Evolutionary conservation across 2,113 vertebrate genomes (phyloP).

Genomic region (Chitala chitala): DNA sequence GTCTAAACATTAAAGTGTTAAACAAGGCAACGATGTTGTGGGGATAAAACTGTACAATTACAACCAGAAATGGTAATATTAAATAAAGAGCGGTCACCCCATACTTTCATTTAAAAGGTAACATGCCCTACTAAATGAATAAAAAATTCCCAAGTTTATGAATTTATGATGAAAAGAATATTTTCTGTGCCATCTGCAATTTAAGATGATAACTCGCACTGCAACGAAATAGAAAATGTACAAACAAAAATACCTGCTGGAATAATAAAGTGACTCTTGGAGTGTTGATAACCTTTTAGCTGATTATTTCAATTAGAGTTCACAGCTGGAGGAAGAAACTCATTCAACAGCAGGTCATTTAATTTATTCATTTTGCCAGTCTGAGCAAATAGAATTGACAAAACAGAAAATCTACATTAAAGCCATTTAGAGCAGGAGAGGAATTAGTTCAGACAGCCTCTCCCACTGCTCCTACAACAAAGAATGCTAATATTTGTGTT

Average conservation of each 20-base stretch:
- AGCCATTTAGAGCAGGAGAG: not conserved
- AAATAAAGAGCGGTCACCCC: not conserved
- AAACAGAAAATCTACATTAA: slow-evolving; percentile 39
- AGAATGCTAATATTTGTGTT: not conserved
- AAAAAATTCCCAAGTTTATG: slow-evolving; percentile 5
- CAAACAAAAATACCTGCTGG: slow-evolving; percentile 41
- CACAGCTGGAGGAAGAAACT: slow-evolving; percentile 63
- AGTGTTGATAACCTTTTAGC: slow-evolving; percentile 63
- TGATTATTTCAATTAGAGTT: slow-evolving; percentile 65
- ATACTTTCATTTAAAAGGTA: not conserved
- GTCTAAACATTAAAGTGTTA: not conserved
- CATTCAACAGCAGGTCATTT: slow-evolving; percentile 53
- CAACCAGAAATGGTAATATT: not conserved
- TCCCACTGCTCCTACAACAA: not conserved
- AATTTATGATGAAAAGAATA: slow-evolving; percentile 7
- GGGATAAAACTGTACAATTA: not conserved
- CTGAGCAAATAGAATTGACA: slow-evolving; percentile 41
- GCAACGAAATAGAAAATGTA: slow-evolving; percentile 12
- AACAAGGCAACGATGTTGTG: not conserved
- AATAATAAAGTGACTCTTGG: slow-evolving; percentile 47
- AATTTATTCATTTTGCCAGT: slow-evolving; percentile 59
- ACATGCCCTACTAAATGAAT: not conserved
- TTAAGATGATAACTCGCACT: slow-evolving; percentile 8
- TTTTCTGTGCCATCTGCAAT: slow-evolving; percentile 8
- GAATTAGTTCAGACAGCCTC: not conserved